Evolutionary conservation across 37 sponge, comb jelly and placozoan genomes (phyloP).

Genomic region (Trichoplax adhaerens): DNA sequence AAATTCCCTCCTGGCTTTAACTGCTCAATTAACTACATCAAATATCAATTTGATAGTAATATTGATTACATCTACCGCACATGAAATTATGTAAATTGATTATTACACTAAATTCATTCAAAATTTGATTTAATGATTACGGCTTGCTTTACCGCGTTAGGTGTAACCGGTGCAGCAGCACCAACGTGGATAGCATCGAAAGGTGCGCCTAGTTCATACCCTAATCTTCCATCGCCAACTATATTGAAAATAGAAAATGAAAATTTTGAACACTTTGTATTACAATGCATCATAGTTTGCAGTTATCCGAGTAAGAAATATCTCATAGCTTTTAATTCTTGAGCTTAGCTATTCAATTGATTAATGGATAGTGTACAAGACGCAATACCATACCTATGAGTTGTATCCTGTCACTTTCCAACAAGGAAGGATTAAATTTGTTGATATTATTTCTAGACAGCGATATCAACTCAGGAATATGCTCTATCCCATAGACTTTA

Average conservation of each 20-base stretch:
- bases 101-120: background rate
- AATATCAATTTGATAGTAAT: background rate
- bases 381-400: background rate
- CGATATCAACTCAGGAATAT: conserved; percentile 74
- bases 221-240: conserved; percentile 78
- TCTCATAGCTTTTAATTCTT: no score
- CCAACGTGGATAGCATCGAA: conserved; percentile 98
- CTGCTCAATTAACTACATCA: conserved; percentile 45
- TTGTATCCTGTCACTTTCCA: conserved; percentile 18
- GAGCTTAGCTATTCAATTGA: no score
- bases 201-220: conserved; percentile 54
- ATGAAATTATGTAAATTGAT: background rate
- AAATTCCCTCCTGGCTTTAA: conserved; percentile 77
- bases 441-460: conserved; percentile 43
- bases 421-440: conserved; percentile 32
- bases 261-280: background rate
- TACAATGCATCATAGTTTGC: no score
- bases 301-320: no score
- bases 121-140: background rate
- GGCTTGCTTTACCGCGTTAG: conserved; percentile 33
- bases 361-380: no score
- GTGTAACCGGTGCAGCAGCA: conserved; percentile 71
- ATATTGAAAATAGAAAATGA: conserved; percentile 16
- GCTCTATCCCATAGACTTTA: conserved; percentile 85
- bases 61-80: conserved; percentile 3